phyloP scores from a whole-genome alignment of 2,113 vertebrate genomes.

The Cyanoliseus patagonus region DNA sequence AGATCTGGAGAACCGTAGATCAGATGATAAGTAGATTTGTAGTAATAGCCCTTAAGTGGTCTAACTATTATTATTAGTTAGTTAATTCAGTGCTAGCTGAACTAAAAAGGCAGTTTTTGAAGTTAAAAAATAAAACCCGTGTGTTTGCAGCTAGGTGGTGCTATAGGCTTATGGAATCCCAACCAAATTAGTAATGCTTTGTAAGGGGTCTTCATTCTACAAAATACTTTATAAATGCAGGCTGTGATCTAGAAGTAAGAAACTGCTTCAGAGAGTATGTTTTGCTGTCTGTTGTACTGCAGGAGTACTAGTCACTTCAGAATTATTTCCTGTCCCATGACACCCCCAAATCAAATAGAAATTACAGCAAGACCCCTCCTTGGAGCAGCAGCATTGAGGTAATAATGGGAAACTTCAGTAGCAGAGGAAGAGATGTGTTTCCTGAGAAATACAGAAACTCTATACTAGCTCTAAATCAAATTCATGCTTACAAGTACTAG shows the following conservation, averaged over 20 bases:
- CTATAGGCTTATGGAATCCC: not conserved
- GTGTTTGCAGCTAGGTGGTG: constrained; percentile 64
- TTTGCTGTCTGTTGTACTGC: not conserved
- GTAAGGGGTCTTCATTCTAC: not conserved
- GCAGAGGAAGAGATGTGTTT: not conserved
- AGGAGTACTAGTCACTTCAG: not conserved
- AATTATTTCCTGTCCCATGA: not conserved
- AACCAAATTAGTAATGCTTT: not conserved
- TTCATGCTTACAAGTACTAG: not conserved
- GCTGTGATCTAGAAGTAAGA: not conserved
- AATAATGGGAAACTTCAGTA: not conserved
- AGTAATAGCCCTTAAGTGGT: not conserved
- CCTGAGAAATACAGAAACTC: not conserved
- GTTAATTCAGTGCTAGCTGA: not conserved
- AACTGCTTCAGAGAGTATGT: not conserved
- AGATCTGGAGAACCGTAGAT: not conserved
- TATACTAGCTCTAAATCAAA: not conserved
- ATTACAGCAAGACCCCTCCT: not conserved
- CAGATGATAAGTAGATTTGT: not conserved
- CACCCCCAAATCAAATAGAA: not conserved
- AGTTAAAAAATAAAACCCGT: not conserved
- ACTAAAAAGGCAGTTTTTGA: not conserved
- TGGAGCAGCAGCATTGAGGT: not conserved
- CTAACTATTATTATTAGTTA: not conserved
- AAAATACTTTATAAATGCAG: not conserved